Evolutionary conservation across 2,888 invertebrate genomes (phyloP), one percentile per base, ranked within the genome.

Genomic region (Campopleginae sp.): DNA sequence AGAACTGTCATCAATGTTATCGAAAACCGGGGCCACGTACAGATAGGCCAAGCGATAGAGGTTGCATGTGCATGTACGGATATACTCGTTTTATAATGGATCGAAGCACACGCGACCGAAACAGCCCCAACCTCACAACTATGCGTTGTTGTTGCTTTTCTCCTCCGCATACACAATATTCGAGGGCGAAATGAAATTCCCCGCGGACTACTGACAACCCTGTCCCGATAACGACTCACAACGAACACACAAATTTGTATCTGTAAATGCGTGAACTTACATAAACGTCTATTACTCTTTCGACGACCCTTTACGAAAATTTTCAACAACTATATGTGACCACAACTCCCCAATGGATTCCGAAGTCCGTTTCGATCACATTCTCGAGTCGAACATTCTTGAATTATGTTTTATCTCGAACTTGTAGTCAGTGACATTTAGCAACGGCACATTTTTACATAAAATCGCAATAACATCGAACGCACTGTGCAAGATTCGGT

Each of bases 1-100:
- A 23, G 80, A 44, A 42, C 46, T 48, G 91, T 91, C 54, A 66
- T 80, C 88, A 93, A 90, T 91, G 92, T 92, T 93, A 93, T 93
- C 93, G 90, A 89, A 83, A 85, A 86, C 84, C 88, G 87, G 86
- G 86, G 80, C 87, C 86, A 82, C 75, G 82, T 90, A 89, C 84
- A 92, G 92, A 92, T 92, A 92, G 90, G 84, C 80, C 78, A 81
- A 66, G 81, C 77, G 83, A 86, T 84, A 80, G 80, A 80, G 70
- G 78, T 70, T 70, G 77, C 74, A 82, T 80, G 44, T 70, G 33
- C 42, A 5, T 44, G 12, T 61, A 74, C 31, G 23, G 27, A 51
- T 63, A 33, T 51, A 82, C 70, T 71, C 78, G 74, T 63, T 31
- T 48, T 46, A 86, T 83, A 80, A 78, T 75, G 79, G 70, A 68